A percentile compares a stretch with the other conserved stretches of the same genome.
Conservation (phyloP, 2,113 vertebrate genomes). For the Rutilus rutilus region DNA sequence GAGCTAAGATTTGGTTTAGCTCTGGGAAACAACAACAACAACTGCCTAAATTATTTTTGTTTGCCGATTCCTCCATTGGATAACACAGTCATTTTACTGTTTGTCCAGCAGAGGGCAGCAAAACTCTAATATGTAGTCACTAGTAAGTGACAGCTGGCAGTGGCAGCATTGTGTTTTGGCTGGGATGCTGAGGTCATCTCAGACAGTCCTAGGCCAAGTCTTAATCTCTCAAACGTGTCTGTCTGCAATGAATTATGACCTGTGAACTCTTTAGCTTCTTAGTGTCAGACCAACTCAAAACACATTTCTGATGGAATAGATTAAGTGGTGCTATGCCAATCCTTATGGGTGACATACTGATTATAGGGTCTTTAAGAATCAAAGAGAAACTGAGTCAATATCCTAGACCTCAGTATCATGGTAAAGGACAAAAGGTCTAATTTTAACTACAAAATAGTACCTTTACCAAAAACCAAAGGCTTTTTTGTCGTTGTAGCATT, state of each 20-base stretch:
- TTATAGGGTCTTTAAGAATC: slow-evolving; percentile 2
- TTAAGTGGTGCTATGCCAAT: slow-evolving; percentile 10
- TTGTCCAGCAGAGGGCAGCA: slow-evolving; percentile 65
- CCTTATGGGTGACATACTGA: background rate
- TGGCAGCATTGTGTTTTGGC: slow-evolving; percentile 38
- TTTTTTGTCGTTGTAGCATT: no score
- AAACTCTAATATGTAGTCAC: slow-evolving; percentile 14
- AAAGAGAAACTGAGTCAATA: slow-evolving; percentile 5
- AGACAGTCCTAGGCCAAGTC: slow-evolving; percentile 31
- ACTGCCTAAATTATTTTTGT: background rate
- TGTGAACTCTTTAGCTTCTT: slow-evolving; percentile 31
- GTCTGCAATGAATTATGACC: slow-evolving; percentile 27
- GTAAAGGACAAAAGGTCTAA: background rate
- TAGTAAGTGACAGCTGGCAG: slow-evolving; percentile 38
- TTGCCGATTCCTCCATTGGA: background rate
- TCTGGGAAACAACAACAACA: no score
- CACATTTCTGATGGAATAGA: slow-evolving; percentile 21
- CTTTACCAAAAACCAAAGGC: no score
- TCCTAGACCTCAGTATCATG: background rate
- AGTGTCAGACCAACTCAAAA: slow-evolving; percentile 22
- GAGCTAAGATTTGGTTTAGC: background rate
- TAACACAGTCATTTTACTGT: background rate
- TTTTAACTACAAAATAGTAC: background rate
- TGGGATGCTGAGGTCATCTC: background rate
- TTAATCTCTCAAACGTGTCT: slow-evolving; percentile 47